Percentiles rank a stretch among this genome's conserved stretches.
Evolutionary conservation across 2,113 vertebrate species (phyloP).

Genomic region (Hypanus sabinus): DNA sequence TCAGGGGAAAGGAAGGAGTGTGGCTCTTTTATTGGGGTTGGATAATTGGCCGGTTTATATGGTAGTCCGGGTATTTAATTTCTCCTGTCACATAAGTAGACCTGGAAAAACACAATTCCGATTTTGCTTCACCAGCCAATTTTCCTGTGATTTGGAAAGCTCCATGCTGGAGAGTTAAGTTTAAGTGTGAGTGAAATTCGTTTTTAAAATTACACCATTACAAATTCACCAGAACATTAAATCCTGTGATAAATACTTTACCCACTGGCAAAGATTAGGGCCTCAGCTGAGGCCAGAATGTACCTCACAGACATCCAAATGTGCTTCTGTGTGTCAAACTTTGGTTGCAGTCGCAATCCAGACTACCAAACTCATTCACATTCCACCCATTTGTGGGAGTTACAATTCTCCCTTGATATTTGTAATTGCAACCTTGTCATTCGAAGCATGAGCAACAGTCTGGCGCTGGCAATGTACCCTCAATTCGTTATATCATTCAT

Average conservation of each 20-base stretch:
- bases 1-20: no score
- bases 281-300: neutral
- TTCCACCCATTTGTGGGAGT: neutral
- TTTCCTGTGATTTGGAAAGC: neutral
- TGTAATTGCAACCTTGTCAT: neutral
- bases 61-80: neutral
- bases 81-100: neutral
- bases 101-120: neutral
- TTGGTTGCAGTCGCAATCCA: neutral
- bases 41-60: neutral
- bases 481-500: neutral
- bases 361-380: neutral
- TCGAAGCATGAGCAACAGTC: no score
- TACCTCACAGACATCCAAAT: neutral
- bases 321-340: neutral
- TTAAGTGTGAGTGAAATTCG: neutral
- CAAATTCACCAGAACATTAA: neutral
- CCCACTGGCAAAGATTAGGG: neutral
- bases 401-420: neutral
- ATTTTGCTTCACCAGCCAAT: neutral
- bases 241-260: neutral
- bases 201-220: neutral
- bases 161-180: neutral
- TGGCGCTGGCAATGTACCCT: neutral
- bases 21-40: neutral